Evolutionary conservation across 2,113 vertebrate genomes (phyloP).

Genomic region (Urocynchramus pylzowi): DNA sequence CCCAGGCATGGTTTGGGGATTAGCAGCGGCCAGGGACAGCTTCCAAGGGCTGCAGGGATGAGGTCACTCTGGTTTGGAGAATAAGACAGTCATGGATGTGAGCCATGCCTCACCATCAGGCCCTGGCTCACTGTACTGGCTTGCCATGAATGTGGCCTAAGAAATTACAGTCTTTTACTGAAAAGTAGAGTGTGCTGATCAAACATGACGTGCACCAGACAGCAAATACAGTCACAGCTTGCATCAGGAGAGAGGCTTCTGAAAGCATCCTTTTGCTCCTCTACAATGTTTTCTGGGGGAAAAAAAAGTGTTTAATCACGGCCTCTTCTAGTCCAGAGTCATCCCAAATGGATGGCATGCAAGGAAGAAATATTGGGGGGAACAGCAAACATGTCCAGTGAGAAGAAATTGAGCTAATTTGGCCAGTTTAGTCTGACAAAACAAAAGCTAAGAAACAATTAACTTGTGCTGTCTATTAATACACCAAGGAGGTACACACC

Average conservation of each 20-base stretch:
- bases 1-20: conserved; percentile 22
- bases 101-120: background rate
- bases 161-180: background rate
- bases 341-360: background rate
- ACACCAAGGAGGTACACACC: background rate
- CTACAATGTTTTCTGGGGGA: background rate
- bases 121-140: background rate
- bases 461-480: background rate
- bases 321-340: background rate
- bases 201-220: background rate
- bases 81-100: background rate
- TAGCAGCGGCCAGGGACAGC: background rate
- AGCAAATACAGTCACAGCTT: background rate
- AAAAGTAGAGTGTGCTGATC: background rate
- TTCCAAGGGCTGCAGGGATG: conserved; percentile 28
- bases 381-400: background rate
- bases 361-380: background rate
- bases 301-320: background rate
- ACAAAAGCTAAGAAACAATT: background rate
- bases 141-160: background rate
- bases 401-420: background rate
- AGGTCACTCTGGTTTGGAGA: conserved; percentile 3
- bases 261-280: background rate
- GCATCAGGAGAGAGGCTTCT: background rate
- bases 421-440: background rate